Evolutionary conservation across 2,797 vertebrate genomes (phyloP).

Genomic region (Enteromius paludinosus): DNA sequence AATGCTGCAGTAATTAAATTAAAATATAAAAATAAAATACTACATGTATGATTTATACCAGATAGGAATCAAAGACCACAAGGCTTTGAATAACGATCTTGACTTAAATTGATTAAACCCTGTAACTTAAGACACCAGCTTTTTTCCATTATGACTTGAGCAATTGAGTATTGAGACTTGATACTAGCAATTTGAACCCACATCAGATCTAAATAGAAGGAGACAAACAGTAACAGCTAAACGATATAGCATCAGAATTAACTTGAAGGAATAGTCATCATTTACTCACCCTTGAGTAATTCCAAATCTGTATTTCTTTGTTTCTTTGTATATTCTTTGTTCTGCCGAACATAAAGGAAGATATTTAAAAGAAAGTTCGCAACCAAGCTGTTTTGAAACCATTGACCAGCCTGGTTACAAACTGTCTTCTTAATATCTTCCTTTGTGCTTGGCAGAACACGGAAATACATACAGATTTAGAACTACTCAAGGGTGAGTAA

Average conservation of each 20-base stretch:
- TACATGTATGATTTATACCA: not conserved
- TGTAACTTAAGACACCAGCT: slow-evolving; percentile 12
- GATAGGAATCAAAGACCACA: not conserved
- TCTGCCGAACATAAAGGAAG: too few species aligned
- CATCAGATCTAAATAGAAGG: not conserved
- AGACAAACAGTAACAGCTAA: not conserved
- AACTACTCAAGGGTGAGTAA: too few species aligned
- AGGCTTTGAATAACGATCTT: slow-evolving; percentile 34
- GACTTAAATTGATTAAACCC: slow-evolving; percentile 30
- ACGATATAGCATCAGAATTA: not conserved
- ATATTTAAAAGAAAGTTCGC: too few species aligned
- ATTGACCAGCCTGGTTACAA: too few species aligned
- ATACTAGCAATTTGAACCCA: not conserved
- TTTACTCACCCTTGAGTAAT: too few species aligned
- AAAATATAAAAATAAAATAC: slow-evolving; percentile 12
- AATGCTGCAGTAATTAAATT: not conserved
- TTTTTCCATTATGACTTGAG: slow-evolving; percentile 21
- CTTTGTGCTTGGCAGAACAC: too few species aligned
- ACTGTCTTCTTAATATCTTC: too few species aligned
- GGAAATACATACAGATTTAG: too few species aligned
- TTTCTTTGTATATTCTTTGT: too few species aligned
- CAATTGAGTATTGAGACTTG: slow-evolving; percentile 1
- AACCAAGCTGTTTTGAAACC: too few species aligned
- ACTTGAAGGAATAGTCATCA: too few species aligned
- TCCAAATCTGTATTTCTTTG: too few species aligned